Percentiles rank a stretch among this genome's conserved stretches.
Conservation (phyloP, 2,113 vertebrate species). For the Ciconia boyciana region DNA sequence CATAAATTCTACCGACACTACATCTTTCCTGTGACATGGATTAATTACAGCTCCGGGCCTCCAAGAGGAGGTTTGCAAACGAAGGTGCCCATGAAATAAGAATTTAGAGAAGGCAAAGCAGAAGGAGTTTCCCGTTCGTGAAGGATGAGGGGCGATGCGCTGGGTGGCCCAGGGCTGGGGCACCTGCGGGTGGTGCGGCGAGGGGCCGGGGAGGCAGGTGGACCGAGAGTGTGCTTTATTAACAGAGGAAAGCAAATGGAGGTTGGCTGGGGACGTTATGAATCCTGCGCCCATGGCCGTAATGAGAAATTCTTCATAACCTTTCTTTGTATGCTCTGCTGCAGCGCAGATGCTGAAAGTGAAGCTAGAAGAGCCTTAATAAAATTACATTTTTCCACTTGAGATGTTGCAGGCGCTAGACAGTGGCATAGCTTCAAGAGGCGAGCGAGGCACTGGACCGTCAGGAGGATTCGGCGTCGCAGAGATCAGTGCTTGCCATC, state of each 20-base stretch:
- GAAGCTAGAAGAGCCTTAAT: conserved; percentile 13
- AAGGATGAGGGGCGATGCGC: background rate
- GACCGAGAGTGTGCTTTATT: background rate
- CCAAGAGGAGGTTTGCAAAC: conserved; percentile 26
- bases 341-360: conserved; percentile 30
- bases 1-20: conserved; percentile 67
- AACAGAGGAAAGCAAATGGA: background rate
- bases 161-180: background rate
- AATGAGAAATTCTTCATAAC: conserved; percentile 36
- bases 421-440: background rate
- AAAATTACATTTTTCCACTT: conserved; percentile 13
- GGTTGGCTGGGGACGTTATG: background rate
- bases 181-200: background rate
- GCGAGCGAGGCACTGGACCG: rapidly evolving
- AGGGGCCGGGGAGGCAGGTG: background rate
- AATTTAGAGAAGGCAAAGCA: conserved; percentile 17
- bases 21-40: conserved; percentile 62
- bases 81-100: conserved; percentile 15
- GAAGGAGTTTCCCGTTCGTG: background rate
- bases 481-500: background rate
- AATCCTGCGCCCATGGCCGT: background rate
- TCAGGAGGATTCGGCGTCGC: rapidly evolving
- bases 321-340: conserved; percentile 14
- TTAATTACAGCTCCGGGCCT: conserved; percentile 67
- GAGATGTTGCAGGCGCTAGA: background rate